Conservation (phyloP, 2,797 vertebrate genomes). For the Crocidura indochinensis region DNA sequence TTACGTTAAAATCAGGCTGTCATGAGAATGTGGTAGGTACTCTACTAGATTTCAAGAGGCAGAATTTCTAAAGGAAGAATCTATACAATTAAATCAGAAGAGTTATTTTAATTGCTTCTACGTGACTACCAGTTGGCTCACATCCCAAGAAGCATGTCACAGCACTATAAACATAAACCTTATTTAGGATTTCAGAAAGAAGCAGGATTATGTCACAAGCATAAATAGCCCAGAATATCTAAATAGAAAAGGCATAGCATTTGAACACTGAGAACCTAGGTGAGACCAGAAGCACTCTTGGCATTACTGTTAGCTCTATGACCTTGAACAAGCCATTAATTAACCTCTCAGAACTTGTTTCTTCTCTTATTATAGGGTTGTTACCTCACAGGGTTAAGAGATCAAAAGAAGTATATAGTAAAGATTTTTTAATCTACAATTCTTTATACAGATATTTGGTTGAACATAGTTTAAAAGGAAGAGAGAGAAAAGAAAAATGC, state of each 20-base stretch:
- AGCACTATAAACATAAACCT: constrained; percentile 72
- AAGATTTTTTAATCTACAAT: constrained; percentile 61
- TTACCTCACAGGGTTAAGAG: constrained; percentile 16
- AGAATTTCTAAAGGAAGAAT: constrained; percentile 72
- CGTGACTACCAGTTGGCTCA: constrained; percentile 67
- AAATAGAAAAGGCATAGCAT: constrained; percentile 62
- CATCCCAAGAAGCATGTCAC: constrained; percentile 72
- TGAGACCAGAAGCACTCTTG: constrained; percentile 19
- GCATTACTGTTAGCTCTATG: constrained; percentile 49
- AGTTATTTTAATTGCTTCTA: constrained; percentile 62
- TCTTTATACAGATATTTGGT: constrained; percentile 39
- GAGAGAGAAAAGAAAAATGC: too few species aligned
- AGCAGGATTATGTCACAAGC: constrained; percentile 60
- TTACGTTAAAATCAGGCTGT: constrained; percentile 61
- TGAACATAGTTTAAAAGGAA: background rate
- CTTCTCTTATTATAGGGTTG: constrained; percentile 43
- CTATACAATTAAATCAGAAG: constrained; percentile 46
- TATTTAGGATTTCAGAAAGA: constrained; percentile 73
- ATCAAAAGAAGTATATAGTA: constrained; percentile 60
- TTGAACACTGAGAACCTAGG: constrained; percentile 59
- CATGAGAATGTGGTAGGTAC: constrained; percentile 47
- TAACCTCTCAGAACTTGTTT: constrained; percentile 61
- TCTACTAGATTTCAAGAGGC: constrained; percentile 6
- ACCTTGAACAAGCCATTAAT: constrained; percentile 42
- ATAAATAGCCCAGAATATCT: constrained; percentile 58